Evolutionary conservation across 2,888 invertebrate species (phyloP).

Genomic region (Ganaspis brasiliensis): DNA sequence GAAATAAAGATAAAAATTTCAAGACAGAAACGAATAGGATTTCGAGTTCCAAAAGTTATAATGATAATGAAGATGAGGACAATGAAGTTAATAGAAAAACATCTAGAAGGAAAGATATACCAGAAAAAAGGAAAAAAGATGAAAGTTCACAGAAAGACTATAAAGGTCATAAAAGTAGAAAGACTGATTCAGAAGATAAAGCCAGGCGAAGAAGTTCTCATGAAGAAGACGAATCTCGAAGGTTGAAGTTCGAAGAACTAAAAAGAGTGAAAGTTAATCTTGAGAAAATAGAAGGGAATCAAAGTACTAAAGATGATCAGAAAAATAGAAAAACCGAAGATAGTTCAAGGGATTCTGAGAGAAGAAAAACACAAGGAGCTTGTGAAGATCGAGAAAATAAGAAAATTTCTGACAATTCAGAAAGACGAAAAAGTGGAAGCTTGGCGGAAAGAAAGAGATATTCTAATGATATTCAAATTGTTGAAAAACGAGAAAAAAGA

Average conservation of each 20-base stretch:
- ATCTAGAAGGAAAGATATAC: not conserved
- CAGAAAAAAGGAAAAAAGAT: not conserved
- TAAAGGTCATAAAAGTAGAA: not conserved
- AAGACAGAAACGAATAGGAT: no score
- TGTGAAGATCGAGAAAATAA: not conserved
- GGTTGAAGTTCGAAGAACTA: not conserved
- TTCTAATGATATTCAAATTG: not conserved
- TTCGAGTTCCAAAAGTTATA: not conserved
- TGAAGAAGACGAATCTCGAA: not conserved
- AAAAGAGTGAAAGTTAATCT: not conserved
- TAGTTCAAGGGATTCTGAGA: not conserved
- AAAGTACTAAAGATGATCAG: not conserved
- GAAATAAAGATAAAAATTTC: no score
- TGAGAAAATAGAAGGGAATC: not conserved
- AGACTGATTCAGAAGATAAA: not conserved
- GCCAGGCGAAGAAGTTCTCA: not conserved
- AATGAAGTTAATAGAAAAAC: no score
- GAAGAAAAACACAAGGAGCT: not conserved
- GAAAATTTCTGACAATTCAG: not conserved
- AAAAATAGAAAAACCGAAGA: not conserved
- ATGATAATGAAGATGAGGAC: no score
- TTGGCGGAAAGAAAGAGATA: not conserved
- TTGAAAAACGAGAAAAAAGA: not conserved
- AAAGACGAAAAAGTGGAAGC: not conserved
- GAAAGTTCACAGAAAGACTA: not conserved